Evolutionary conservation across 2,113 vertebrate genomes (phyloP).

Genomic region (Neomonachus schauinslandi): DNA sequence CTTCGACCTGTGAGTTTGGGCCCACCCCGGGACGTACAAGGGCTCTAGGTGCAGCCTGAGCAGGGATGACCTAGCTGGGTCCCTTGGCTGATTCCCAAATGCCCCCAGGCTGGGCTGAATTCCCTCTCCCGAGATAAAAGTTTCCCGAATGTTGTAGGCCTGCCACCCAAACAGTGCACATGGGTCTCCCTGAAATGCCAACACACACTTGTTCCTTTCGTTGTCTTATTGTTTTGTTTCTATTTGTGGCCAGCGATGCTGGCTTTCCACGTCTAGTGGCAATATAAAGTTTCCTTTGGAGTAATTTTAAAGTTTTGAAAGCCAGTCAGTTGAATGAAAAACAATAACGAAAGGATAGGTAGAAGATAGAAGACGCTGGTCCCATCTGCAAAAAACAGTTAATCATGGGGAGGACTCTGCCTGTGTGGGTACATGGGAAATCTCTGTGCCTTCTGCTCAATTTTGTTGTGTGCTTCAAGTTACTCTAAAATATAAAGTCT

Average conservation of each 20-base stretch:
- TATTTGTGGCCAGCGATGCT: constrained; percentile 39
- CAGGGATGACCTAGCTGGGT: not conserved
- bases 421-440: not conserved
- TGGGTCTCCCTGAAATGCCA: not conserved
- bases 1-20: constrained; percentile 91
- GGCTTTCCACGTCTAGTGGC: not conserved
- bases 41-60: not conserved
- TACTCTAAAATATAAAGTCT: not conserved
- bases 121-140: not conserved
- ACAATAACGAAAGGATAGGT: not conserved
- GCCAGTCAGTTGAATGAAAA: not conserved
- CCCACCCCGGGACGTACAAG: not conserved
- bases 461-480: not conserved
- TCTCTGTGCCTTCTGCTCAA: not conserved
- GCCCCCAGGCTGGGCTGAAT: not conserved
- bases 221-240: not conserved
- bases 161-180: not conserved
- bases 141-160: not conserved
- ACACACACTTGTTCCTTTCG: not conserved
- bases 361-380: not conserved
- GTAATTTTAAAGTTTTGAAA: constrained; percentile 6
- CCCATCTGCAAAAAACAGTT: not conserved
- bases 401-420: not conserved
- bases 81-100: not conserved
- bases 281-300: not conserved